Evolutionary conservation across 2,797 vertebrate species (phyloP).

Genomic region (Semaprochilodus insignis): DNA sequence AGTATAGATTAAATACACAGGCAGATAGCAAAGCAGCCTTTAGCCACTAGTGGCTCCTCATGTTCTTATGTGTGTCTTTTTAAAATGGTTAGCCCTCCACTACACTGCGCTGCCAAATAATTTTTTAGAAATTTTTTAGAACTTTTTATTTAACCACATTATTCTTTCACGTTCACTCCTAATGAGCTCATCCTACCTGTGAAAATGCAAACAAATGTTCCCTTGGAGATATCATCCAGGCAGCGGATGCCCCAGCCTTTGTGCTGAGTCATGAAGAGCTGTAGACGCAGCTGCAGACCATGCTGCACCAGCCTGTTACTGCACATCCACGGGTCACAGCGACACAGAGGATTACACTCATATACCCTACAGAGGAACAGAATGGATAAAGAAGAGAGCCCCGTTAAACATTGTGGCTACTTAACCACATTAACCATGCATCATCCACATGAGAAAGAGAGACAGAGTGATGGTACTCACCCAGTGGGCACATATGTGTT

Average conservation of each 20-base stretch:
- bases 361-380: slow-evolving; percentile 76
- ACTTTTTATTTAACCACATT: not conserved
- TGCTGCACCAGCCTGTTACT: slow-evolving; percentile 88
- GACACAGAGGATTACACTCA: slow-evolving; percentile 87
- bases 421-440: not conserved
- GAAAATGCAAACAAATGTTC: slow-evolving; percentile 88
- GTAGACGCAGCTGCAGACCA: slow-evolving; percentile 85
- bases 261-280: slow-evolving; percentile 89
- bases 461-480: slow-evolving; percentile 67
- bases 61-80: too few relatives aligned
- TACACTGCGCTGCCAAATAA: not conserved
- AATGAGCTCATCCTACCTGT: slow-evolving; percentile 74
- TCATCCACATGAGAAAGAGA: not conserved
- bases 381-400: not conserved
- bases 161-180: not conserved
- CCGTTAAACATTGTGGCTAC: not conserved
- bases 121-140: too few relatives aligned
- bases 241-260: slow-evolving; percentile 91
- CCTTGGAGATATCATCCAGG: slow-evolving; percentile 86
- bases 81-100: not conserved
- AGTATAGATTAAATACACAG: too few relatives aligned
- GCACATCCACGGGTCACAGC: slow-evolving; percentile 84
- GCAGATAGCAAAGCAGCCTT: too few relatives aligned
- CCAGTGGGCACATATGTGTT: slow-evolving; percentile 85
- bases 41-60: too few relatives aligned